Evolutionary conservation across 2,797 vertebrate genomes (phyloP).

Genomic region (Molossus molossus): DNA sequence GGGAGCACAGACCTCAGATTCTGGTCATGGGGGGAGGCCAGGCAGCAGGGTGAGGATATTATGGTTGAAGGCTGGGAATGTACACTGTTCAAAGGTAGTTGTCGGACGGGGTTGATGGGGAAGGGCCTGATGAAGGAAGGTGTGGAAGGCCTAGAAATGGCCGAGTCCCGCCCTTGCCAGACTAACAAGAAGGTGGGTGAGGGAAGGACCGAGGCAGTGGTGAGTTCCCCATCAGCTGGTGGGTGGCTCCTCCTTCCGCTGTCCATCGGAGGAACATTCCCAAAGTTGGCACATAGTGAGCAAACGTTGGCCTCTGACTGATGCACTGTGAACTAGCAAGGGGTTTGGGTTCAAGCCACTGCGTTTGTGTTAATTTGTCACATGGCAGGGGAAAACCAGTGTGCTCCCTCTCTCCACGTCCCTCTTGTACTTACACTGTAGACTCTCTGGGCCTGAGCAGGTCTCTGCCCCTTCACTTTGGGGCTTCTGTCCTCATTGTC

Average conservation of each 20-base stretch:
- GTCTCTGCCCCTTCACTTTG: background rate
- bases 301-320: background rate
- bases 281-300: background rate
- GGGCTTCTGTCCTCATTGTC: background rate
- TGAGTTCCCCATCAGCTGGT: background rate
- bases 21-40: background rate
- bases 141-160: background rate
- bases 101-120: background rate
- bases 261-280: background rate
- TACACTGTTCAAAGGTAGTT: background rate
- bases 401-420: background rate
- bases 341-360: background rate
- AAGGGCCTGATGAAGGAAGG: background rate
- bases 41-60: background rate
- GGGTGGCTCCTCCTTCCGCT: too few species aligned
- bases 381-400: background rate
- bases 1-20: background rate
- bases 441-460: fast-evolving
- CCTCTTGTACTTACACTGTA: background rate
- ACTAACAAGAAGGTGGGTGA: too few species aligned
- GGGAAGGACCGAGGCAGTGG: background rate
- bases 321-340: background rate
- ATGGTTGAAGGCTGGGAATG: background rate
- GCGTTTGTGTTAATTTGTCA: background rate
- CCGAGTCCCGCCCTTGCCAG: background rate